A percentile compares a stretch with the other conserved stretches of the same genome.
phyloP scores from a whole-genome alignment of 2,888 invertebrate species.

The Taphrorychus bicolor region DNA sequence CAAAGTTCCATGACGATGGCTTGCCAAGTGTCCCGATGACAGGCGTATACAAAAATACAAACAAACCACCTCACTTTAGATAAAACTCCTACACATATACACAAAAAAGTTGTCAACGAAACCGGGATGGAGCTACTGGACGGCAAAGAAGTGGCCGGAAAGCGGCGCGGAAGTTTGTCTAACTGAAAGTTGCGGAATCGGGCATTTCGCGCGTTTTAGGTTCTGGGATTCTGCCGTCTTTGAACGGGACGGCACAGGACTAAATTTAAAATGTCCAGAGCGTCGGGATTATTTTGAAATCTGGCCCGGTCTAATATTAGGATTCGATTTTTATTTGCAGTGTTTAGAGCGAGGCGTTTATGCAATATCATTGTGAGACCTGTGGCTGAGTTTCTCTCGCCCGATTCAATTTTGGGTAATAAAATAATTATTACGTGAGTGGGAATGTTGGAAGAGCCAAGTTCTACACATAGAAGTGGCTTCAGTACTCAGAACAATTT shows the following conservation, averaged over 20 bases:
- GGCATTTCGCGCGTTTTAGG: slow-evolving; percentile 14
- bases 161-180: slow-evolving; percentile 11
- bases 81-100: background rate
- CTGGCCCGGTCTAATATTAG: slow-evolving; percentile 36
- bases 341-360: slow-evolving; percentile 1
- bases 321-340: slow-evolving; percentile 28
- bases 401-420: too few relatives aligned
- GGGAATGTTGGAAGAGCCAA: too few relatives aligned
- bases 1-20: slow-evolving; percentile 40
- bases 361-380: background rate
- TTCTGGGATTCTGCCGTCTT: slow-evolving; percentile 16
- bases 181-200: slow-evolving; percentile 11
- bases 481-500: too few relatives aligned
- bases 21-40: background rate
- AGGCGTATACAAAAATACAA: background rate
- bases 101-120: too few relatives aligned
- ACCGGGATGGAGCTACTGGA: background rate
- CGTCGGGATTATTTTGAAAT: slow-evolving; percentile 40
- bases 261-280: slow-evolving; percentile 38
- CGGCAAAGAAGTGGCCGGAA: background rate
- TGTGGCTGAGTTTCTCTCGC: too few relatives aligned
- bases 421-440: too few relatives aligned
- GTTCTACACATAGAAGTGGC: too few relatives aligned
- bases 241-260: slow-evolving; percentile 30
- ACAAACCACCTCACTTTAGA: background rate